Evolutionary conservation across 2,797 vertebrate species (phyloP).

Genomic region (Tamandua tetradactyla): DNA sequence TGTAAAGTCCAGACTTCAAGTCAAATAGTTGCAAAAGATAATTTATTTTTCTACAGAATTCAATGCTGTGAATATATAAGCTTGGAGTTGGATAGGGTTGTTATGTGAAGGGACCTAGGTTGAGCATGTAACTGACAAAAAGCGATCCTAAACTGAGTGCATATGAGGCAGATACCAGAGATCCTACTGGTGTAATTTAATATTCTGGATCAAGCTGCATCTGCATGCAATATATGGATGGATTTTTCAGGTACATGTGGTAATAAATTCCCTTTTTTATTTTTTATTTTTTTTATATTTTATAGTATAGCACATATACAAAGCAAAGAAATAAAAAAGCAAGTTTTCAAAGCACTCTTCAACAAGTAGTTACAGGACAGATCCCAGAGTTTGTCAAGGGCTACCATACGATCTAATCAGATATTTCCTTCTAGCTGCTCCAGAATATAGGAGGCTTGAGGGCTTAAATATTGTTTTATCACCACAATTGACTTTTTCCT

Average conservation of each 20-base stretch:
- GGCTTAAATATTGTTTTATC: too few species aligned
- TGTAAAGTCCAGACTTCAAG: background rate
- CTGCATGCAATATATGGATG: background rate
- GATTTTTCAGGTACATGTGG: background rate
- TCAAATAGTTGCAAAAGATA: slow-evolving; percentile 1
- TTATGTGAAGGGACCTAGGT: background rate
- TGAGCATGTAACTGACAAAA: background rate
- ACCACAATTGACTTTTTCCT: too few species aligned
- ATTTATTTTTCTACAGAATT: background rate
- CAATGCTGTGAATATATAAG: background rate
- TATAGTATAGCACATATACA: too few species aligned
- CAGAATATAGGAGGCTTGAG: too few species aligned
- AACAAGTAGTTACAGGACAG: too few species aligned
- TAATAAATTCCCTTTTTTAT: slow-evolving; percentile 12
- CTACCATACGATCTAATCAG: too few species aligned
- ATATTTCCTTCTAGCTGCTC: too few species aligned
- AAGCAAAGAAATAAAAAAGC: too few species aligned
- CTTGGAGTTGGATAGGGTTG: background rate
- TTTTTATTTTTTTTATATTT: too few species aligned
- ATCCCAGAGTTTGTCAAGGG: too few species aligned
- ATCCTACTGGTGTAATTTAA: background rate
- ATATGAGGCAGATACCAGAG: too few species aligned
- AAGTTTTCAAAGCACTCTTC: too few species aligned
- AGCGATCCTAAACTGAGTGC: background rate
- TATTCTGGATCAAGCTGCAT: background rate